phyloP scores from a whole-genome alignment of 2,888 invertebrate genomes.

The Odiellus spinosus region DNA sequence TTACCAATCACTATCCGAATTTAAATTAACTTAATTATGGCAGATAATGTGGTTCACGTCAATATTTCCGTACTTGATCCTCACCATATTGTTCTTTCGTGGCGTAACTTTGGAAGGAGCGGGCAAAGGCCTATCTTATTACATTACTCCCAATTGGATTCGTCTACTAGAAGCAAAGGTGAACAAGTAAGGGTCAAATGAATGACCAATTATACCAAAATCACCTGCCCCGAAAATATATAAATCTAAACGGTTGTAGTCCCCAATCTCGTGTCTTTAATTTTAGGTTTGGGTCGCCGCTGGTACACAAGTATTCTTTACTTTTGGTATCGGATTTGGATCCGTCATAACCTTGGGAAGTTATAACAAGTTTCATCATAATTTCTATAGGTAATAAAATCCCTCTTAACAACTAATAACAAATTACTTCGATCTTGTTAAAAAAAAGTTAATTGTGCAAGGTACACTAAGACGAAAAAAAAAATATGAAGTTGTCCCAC shows the following conservation, averaged over 20 bases:
- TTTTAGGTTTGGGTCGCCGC: slow-evolving; percentile 20
- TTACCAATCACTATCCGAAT: no score
- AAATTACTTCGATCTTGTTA: no score
- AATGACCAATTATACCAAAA: no score
- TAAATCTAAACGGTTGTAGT: no score
- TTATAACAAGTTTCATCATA: slow-evolving; percentile 54
- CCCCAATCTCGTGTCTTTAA: neutral
- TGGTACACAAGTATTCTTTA: slow-evolving; percentile 21
- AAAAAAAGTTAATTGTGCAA: no score
- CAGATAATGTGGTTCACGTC: slow-evolving; percentile 59
- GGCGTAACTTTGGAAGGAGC: slow-evolving; percentile 83
- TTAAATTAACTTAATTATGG: neutral
- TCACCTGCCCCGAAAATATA: no score
- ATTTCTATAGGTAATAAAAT: slow-evolving; percentile 20
- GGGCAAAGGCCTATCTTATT: slow-evolving; percentile 63
- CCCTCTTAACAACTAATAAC: no score
- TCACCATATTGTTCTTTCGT: slow-evolving; percentile 66
- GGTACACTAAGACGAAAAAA: no score
- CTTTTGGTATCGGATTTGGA: slow-evolving; percentile 49
- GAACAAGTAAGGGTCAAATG: no score
- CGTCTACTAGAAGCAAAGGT: slow-evolving; percentile 44
- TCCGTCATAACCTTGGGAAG: slow-evolving; percentile 65
- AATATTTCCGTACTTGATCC: slow-evolving; percentile 73
- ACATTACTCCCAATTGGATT: slow-evolving; percentile 73
- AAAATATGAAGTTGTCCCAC: no score